phyloP scores from a whole-genome alignment of 2,113 vertebrate genomes.

The Notiomystis cincta region DNA sequence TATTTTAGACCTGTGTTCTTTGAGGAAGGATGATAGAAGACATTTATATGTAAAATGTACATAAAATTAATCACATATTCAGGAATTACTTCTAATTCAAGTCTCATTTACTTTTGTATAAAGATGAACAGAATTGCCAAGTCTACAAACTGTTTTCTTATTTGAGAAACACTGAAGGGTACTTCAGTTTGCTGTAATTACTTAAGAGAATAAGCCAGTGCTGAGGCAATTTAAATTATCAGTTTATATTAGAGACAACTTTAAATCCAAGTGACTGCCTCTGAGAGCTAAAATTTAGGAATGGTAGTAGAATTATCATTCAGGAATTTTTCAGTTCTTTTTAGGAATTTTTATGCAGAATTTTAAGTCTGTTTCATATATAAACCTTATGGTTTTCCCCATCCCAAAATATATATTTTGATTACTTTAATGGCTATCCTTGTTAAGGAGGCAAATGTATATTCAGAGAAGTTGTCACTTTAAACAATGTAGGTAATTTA shows the following conservation, averaged over 20 bases:
- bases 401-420: background rate
- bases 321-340: background rate
- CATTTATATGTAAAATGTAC: background rate
- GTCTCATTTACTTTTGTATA: background rate
- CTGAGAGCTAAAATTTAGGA: background rate
- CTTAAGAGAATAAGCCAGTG: background rate
- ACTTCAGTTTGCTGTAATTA: background rate
- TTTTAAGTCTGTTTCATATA: background rate
- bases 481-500: background rate
- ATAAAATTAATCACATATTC: background rate
- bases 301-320: background rate
- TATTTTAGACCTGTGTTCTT: background rate
- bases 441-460: background rate
- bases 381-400: background rate
- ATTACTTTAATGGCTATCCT: background rate
- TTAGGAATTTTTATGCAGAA: background rate
- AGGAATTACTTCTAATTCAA: background rate
- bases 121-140: background rate
- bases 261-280: background rate
- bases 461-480: background rate
- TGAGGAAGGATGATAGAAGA: background rate
- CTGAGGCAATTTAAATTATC: background rate
- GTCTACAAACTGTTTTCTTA: background rate
- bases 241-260: background rate
- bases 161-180: slow-evolving; percentile 7